These are phyloP conservation scores for Cataglyphis cursor DNA, from an alignment of 2,888 invertebrate genomes.

Conservation along the genomic window DNA sequence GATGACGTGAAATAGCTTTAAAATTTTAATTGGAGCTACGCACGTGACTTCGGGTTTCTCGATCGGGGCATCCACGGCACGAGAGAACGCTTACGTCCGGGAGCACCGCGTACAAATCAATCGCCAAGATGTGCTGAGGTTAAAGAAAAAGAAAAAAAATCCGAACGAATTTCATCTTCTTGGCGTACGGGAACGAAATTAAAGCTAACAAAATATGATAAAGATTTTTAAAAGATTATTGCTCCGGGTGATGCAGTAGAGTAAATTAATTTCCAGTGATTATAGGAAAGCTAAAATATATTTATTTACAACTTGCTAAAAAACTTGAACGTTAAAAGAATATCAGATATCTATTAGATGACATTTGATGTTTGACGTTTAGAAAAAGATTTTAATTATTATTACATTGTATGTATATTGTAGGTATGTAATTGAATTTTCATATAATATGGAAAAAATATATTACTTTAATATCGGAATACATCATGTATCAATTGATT, in stretches of 20 bases:
- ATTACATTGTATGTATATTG: neutral
- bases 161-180: neutral
- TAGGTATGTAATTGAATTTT: neutral
- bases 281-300: neutral
- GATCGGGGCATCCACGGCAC: slow-evolving; percentile 51
- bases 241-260: too few relatives aligned
- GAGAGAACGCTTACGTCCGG: slow-evolving; percentile 12
- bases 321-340: neutral
- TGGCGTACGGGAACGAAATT: neutral
- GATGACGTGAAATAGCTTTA: slow-evolving; percentile 77
- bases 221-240: neutral
- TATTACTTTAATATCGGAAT: neutral
- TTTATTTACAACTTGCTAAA: neutral
- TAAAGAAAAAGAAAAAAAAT: slow-evolving; percentile 5
- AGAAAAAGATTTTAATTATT: neutral
- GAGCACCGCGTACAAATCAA: slow-evolving; percentile 21
- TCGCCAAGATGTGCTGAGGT: neutral
- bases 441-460: neutral
- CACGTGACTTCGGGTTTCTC: slow-evolving; percentile 70
- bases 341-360: neutral
- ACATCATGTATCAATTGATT: neutral
- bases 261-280: neutral
- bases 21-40: slow-evolving; percentile 83
- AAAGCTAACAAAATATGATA: neutral
- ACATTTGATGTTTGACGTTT: neutral